Base-by-base conservation (phyloP, 2,797 vertebrate genomes). In the Spea hammondii region DNA sequence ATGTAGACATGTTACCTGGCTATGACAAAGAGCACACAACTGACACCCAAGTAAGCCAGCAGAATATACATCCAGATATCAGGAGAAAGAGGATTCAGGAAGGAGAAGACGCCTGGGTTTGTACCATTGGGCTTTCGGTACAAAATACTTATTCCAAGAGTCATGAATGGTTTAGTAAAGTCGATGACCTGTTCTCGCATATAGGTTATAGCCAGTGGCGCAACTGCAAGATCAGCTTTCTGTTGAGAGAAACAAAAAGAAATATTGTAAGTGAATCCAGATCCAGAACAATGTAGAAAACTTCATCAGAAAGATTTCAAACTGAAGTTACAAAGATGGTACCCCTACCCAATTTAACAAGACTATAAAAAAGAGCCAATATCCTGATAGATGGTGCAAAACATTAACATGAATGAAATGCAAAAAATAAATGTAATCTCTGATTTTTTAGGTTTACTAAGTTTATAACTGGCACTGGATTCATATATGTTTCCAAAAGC, bases 51-150 rank as follows among this genome's bases (percentile, higher is more conserved):
- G 97, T 97, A 99, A 95, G 97, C 97, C 95, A 99, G 97, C 96
- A 99, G 96, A 98, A 99, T 98, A 98, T 99, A 99, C 97, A 99
- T 99, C 97, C 97, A 99, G 96, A 99, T 99, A 97, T 99, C 97
- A 83, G 97, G 96, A 91, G 97, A 99, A 89, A 99, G 97, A 88
- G 97, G 97, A 95, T 97, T 99, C 95, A 99, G 97, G 95, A 99
- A 99, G 95, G 97, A 99, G 96, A 99, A 99, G 93, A 99, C 97
- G 89, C 97, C 97, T 72, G 96, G 97, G 92, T 99, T 99, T 95
- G 97, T 99, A 91, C 97, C 97, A 91, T 99, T 99, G 90, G 97
- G 96, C 89, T 99, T 99, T 93, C 95, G 97, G 96, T 99, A 99
- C 92, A 99, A 94, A 92, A 99, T 99, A 97, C 97, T 99, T 97